Base-by-base conservation (phyloP, 2,888 invertebrate species). In the Agrotis exclamationis region DNA sequence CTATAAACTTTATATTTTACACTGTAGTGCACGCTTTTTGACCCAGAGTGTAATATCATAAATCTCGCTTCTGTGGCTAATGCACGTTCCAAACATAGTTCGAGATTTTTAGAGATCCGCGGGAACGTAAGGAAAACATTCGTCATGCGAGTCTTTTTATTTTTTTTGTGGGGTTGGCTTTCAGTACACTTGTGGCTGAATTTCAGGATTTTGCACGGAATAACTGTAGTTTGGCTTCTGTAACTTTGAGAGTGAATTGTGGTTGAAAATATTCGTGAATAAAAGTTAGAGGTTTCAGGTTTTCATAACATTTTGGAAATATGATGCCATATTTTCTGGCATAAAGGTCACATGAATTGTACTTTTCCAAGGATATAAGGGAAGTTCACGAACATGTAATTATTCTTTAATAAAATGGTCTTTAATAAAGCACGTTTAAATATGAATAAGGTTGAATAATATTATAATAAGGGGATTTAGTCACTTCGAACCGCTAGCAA, bases 21-120 rank as follows among this genome's bases (percentile, higher is more conserved):
- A 58, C 3, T 63, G 28, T 53, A 63, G 54, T 76, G 62, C 53
- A 70, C 18, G 22, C 51, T 70, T 78, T 74, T 60, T 59, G 65
- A 63, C 65, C 58, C 20, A 44, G 51, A 70, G 78, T 81, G 63
- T 73, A 73, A 74, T 53, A 11, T 58, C 53, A 68, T 82, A 84
- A 74, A 82, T 82, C 70, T 60, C 24, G 48, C 53, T 77, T 72
- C 71, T 69, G 80, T 76, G 33, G 70, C 60, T 77, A 80, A 76
- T 80, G 77, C 71, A 54, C 56, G 66, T 44, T 57, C 57, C 48
- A 63, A 57, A 68, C 64, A 68, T 66, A 63, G 70, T 58, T 65
- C 22, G 24, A 33, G 33, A 59, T 63, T 62, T 80, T 70, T 54
- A 59, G 70, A 63, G 69, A 67, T 64, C 66, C 50, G 22, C 22